phyloP scores from a whole-genome alignment of 2,888 invertebrate species.

The Cantharis lateralis region DNA sequence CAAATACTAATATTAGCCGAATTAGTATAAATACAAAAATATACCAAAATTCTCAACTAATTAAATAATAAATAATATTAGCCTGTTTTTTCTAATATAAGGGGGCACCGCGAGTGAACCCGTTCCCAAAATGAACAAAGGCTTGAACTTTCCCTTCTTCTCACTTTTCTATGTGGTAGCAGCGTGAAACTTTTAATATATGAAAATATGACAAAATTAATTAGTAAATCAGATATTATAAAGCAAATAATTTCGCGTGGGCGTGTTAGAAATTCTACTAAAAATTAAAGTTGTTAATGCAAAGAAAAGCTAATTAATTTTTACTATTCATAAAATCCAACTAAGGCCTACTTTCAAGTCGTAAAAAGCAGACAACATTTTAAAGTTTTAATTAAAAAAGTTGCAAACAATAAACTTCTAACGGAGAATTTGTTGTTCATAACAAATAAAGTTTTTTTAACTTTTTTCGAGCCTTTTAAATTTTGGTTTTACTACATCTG shows the following conservation, averaged over 20 bases:
- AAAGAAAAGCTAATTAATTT: not conserved
- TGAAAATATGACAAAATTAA: not conserved
- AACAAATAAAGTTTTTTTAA: not conserved
- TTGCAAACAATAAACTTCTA: not conserved
- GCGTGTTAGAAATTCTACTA: not conserved
- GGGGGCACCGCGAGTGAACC: no score
- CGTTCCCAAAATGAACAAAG: no score
- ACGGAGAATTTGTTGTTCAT: not conserved
- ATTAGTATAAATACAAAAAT: not conserved
- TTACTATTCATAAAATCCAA: not conserved
- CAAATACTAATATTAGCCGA: not conserved
- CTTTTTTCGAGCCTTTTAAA: not conserved
- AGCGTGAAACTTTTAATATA: not conserved
- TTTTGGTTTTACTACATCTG: not conserved
- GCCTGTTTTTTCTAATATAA: no score
- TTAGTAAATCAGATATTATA: not conserved
- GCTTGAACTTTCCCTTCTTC: no score
- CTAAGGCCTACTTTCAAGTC: not conserved
- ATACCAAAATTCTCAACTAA: no score
- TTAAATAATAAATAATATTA: no score
- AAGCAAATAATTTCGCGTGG: not conserved
- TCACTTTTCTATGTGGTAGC: not conserved
- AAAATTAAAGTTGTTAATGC: not conserved
- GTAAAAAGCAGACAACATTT: not conserved
- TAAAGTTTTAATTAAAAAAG: not conserved